phyloP scores from a whole-genome alignment of 2,113 vertebrate genomes.

The Oryzias woworae region DNA sequence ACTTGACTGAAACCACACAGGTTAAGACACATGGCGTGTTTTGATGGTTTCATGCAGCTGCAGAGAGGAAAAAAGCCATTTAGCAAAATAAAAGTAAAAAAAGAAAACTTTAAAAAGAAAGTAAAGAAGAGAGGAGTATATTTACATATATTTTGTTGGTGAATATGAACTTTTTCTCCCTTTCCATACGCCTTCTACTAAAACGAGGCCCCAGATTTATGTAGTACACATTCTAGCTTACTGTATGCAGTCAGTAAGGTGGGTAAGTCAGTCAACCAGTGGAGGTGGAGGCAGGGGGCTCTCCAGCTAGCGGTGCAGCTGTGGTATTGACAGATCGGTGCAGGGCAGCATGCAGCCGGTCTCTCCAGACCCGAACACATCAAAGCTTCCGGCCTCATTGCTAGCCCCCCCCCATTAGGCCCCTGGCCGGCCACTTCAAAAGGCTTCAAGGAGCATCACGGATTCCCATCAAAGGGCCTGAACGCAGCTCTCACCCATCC shows the following conservation, averaged over 20 bases:
- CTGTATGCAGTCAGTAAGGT: slow-evolving; percentile 38
- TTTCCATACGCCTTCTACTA: too few relatives aligned
- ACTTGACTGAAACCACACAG: slow-evolving; percentile 68
- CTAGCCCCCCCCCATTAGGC: slow-evolving; percentile 56
- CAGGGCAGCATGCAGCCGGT: slow-evolving; percentile 78
- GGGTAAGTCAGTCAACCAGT: slow-evolving; percentile 40
- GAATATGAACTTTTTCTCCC: too few relatives aligned
- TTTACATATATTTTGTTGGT: too few relatives aligned
- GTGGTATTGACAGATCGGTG: slow-evolving; percentile 81
- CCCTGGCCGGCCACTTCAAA: slow-evolving; percentile 81
- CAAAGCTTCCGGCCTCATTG: slow-evolving; percentile 67
- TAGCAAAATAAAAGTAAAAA: slow-evolving; percentile 36
- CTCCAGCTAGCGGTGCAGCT: slow-evolving; percentile 65
- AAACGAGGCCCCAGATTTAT: too few relatives aligned
- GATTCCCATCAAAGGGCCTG: slow-evolving; percentile 83
- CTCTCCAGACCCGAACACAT: slow-evolving; percentile 71
- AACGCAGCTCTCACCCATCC: slow-evolving; percentile 61
- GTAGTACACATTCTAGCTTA: slow-evolving; percentile 16
- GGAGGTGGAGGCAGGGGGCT: slow-evolving; percentile 30
- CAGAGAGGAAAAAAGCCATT: slow-evolving; percentile 71
- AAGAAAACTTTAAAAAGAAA: neutral
- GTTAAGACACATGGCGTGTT: slow-evolving; percentile 71
- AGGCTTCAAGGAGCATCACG: slow-evolving; percentile 77
- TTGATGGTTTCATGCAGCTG: slow-evolving; percentile 73
- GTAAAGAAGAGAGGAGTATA: slow-evolving; percentile 59